A percentile compares a stretch with the other conserved stretches of the same genome.
phyloP scores from a whole-genome alignment of 1,140 invertebrate species.

The Lepidurus packardi region DNA sequence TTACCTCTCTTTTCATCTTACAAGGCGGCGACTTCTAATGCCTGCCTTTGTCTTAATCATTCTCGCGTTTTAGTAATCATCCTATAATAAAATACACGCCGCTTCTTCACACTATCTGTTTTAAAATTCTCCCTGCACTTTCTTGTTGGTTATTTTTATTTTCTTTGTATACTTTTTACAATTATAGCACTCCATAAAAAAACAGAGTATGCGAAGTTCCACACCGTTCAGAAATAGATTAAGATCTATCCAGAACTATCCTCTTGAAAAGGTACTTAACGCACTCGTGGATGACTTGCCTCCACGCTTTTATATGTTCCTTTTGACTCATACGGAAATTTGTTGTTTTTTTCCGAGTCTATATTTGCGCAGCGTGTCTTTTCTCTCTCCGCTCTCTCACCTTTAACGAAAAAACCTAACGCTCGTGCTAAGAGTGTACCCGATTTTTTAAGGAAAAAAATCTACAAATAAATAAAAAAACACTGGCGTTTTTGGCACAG shows the following conservation, averaged over 20 bases:
- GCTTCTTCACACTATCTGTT: neutral
- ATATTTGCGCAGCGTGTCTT: conserved; percentile 6
- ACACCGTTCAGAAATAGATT: neutral
- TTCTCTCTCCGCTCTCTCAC: neutral
- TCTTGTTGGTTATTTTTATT: neutral
- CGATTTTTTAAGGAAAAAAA: neutral
- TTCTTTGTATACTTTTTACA: too few species aligned
- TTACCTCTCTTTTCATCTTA: neutral
- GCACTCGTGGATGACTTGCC: neutral
- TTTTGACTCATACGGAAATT: neutral
- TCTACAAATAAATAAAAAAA: neutral
- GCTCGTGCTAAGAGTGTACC: neutral
- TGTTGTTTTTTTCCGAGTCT: neutral
- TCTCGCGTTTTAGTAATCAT: conserved; percentile 15
- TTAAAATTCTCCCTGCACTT: neutral
- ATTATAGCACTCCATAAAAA: neutral
- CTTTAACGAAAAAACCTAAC: neutral
- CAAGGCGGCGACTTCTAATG: neutral
- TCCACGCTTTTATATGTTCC: neutral
- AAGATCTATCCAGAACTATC: neutral
- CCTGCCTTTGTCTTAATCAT: conserved; percentile 1
- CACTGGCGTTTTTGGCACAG: neutral
- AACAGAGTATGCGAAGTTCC: neutral
- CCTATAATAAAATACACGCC: conserved; percentile 1
- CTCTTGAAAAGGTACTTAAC: conserved; percentile 15